Evolutionary conservation across 1,140 invertebrate species (phyloP), one percentile per base, ranked within the genome.

Genomic region (Macrobrachium nipponense): DNA sequence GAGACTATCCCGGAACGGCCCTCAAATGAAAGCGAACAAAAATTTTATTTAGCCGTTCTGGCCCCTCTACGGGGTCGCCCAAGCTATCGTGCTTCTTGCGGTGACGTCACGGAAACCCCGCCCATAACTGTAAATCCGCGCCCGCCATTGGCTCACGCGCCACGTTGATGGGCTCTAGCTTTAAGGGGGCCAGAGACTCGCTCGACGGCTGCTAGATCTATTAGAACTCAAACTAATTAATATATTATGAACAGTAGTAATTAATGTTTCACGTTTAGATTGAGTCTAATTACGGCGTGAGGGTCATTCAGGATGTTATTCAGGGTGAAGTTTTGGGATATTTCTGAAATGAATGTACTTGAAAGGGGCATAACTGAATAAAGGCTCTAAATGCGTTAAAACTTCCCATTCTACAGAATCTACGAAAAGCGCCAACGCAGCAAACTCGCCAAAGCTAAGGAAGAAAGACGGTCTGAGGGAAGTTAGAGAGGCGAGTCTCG

Each of bases 11-110:
- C 61, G 80, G 85, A 87, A 87, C 85, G 85, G 85, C 79, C 85
- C 85, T 87, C 81, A 62, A 87, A 87, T 87, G 85, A 82, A 86
- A 87, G 85, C 85, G 85, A 81, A 87, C 85, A 87, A 87, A 87
- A 87, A 81, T 87, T 87, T 87, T 87, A 87, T 87, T 87, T 87
- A 87, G 85, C 79, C 58, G 61, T 75, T 80, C 85, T 87, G 81
- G 85, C 79, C 58, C 73, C 64, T 80, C 85, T 82, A 87, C 85
- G 80, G 85, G 85, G 85, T 82, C 77, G 85, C 78, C 70, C 79
- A 44, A 87, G 51, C 51, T 44, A 78, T 68, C 68, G 78, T 36
- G 66, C 58, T 62, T 79, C 23, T 27, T 7, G 72, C 20, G 61
- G 85, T 87, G 85, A 87, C 85, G 85, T 87, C 43, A 60, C 20